These are phyloP conservation scores for Norana najaformis DNA, from an alignment of 2,888 invertebrate genomes.

Conservation along the genomic window DNA sequence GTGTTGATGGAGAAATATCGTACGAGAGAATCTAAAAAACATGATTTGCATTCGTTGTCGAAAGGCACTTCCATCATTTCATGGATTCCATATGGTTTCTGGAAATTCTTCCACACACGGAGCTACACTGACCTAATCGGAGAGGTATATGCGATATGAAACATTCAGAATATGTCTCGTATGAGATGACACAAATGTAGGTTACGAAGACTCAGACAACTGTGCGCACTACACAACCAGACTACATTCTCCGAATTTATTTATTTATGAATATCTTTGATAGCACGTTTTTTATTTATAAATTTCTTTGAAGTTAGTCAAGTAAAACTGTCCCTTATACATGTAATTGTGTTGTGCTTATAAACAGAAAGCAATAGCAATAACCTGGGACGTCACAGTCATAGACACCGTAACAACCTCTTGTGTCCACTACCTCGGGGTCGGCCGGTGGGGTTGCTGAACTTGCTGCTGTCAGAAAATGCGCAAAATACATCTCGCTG, in stretches of 20 bases:
- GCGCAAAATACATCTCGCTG: too few relatives aligned
- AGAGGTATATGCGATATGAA: neutral
- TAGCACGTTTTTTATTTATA: neutral
- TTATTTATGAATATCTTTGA: neutral
- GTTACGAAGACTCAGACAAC: neutral
- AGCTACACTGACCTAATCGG: neutral
- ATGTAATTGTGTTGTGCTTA: too few relatives aligned
- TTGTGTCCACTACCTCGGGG: too few relatives aligned
- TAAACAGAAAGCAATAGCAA: too few relatives aligned
- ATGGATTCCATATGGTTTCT: neutral
- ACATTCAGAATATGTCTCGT: neutral
- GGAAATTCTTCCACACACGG: neutral
- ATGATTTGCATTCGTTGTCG: neutral
- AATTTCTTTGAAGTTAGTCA: neutral
- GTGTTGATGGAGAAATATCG: slow-evolving; percentile 2
- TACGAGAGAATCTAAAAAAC: neutral
- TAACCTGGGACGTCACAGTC: too few relatives aligned
- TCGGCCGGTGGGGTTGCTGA: too few relatives aligned
- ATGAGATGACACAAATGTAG: neutral
- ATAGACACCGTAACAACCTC: too few relatives aligned
- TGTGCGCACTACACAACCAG: neutral
- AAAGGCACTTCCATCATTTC: neutral
- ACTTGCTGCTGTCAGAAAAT: too few relatives aligned
- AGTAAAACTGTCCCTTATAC: neutral
- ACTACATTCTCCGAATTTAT: neutral